A percentile compares a stretch with the other conserved stretches of the same genome.
These are phyloP conservation scores for Bembecia ichneumoniformis DNA, from an alignment of 2,888 invertebrate genomes.

Conservation along the genomic window DNA sequence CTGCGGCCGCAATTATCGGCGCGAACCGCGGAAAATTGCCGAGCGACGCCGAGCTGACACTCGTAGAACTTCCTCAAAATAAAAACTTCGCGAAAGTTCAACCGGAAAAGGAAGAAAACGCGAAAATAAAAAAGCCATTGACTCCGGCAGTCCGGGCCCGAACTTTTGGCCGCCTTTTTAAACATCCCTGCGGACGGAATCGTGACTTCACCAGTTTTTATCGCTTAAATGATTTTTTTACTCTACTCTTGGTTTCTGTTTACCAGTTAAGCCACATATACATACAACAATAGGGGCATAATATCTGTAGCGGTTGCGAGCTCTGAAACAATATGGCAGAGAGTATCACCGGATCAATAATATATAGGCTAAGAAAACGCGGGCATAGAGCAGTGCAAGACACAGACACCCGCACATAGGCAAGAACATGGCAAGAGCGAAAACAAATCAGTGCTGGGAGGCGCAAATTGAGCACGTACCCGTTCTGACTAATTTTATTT, in stretches of 20 bases:
- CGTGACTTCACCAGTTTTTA: slow-evolving; percentile 43
- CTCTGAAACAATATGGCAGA: slow-evolving; percentile 48
- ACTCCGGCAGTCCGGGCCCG: slow-evolving; percentile 54
- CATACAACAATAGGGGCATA: not conserved
- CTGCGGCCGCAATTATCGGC: slow-evolving; percentile 69
- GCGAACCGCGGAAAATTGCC: slow-evolving; percentile 66
- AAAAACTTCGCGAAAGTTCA: slow-evolving; percentile 63
- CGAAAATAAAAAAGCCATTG: slow-evolving; percentile 69
- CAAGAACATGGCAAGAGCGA: slow-evolving; percentile 49
- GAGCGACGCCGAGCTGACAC: slow-evolving; percentile 65
- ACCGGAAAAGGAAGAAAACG: slow-evolving; percentile 65
- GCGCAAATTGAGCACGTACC: slow-evolving; percentile 73
- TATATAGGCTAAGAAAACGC: slow-evolving; percentile 64
- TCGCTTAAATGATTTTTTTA: slow-evolving; percentile 12
- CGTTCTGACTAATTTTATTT: slow-evolving; percentile 73
- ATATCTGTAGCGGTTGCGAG: not conserved
- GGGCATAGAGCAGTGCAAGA: slow-evolving; percentile 34
- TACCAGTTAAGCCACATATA: not conserved
- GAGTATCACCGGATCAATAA: slow-evolving; percentile 56
- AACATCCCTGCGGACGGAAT: slow-evolving; percentile 52
- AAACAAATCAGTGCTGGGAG: slow-evolving; percentile 71
- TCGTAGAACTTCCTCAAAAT: slow-evolving; percentile 65
- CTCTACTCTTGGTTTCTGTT: not conserved
- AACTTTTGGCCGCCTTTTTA: slow-evolving; percentile 60
- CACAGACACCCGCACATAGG: slow-evolving; percentile 23